Evolutionary conservation across 2,797 vertebrate genomes (phyloP).

Genomic region (Clamator glandarius): DNA sequence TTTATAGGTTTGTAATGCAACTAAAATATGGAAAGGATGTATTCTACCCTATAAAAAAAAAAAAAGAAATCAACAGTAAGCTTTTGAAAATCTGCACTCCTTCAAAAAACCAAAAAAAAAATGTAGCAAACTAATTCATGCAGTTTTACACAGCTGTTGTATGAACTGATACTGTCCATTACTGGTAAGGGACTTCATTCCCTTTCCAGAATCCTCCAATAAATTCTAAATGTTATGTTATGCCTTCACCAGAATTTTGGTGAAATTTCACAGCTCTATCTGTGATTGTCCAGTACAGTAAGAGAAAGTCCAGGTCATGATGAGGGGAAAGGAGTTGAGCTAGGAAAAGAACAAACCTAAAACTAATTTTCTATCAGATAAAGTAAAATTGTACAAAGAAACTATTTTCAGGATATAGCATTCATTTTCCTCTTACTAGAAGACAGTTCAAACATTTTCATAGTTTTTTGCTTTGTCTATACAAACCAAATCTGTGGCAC

Average conservation of each 20-base stretch:
- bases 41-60: slow-evolving; percentile 81
- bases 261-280: neutral
- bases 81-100: neutral
- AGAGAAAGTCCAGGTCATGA: neutral
- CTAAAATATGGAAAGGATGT: slow-evolving; percentile 88
- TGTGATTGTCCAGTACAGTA: neutral
- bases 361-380: neutral
- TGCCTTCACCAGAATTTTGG: neutral
- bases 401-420: neutral
- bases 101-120: neutral
- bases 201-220: neutral
- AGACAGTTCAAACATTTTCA: neutral
- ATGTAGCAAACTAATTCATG: neutral
- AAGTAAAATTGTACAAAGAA: neutral
- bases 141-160: neutral
- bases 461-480: neutral
- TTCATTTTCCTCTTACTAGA: neutral
- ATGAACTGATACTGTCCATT: neutral
- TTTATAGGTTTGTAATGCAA: slow-evolving; percentile 90
- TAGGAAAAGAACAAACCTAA: neutral
- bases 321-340: neutral
- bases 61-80: neutral
- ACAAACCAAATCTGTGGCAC: neutral
- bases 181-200: neutral
- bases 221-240: neutral